Evolutionary conservation across 2,797 vertebrate genomes (phyloP), one percentile per base, ranked within the genome.

Genomic region (Micromesistius poutassou): DNA sequence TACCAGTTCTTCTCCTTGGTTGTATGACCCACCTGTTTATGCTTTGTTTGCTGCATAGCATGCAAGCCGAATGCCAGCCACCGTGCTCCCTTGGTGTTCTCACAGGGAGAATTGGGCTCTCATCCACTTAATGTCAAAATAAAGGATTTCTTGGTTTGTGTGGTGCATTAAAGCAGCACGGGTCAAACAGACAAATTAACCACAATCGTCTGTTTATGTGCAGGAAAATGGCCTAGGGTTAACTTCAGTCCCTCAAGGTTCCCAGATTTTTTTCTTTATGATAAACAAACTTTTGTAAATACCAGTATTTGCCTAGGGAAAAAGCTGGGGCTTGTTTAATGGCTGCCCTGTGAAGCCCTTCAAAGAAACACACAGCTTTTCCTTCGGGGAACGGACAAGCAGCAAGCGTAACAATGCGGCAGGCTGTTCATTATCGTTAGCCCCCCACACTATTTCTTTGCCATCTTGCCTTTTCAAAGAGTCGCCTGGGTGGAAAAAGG

Each of bases 231-330:
- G 46, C 46, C 19, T 19, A 22, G 14, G 46, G 46, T 55, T 55
- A 55, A 55, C 46, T 55, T 55, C 6, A 14, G 46, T 55, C 46
- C 46, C 16, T 55, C 19, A 55, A 55, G 46, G 46, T 22, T 55
- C 46, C 46, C 46, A 1, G 16, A 55, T 19, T 19, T 14, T 14
- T 55, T 55, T 55, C 9, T 82, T 80, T 66, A 30, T 30, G 40
- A 46, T 83, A 80, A 82, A 71, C 36, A 79, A 81, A 76, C 66
- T 25, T 13, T 62, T 22, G 36, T 8, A 81, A 78, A 84, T 35
- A 62, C 50, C 38, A 81, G 73, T 75, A 77, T 71, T 38, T 74
- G 77, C 82, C 84, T 31, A 72, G 82, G 76, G 78, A 75, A n/a
- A 80, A 14, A 35, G 30, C 31, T 40, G 55, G 30, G 79, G 76